Evolutionary conservation across 1,140 invertebrate species (phyloP).

Genomic region (Heliconius hermathena): DNA sequence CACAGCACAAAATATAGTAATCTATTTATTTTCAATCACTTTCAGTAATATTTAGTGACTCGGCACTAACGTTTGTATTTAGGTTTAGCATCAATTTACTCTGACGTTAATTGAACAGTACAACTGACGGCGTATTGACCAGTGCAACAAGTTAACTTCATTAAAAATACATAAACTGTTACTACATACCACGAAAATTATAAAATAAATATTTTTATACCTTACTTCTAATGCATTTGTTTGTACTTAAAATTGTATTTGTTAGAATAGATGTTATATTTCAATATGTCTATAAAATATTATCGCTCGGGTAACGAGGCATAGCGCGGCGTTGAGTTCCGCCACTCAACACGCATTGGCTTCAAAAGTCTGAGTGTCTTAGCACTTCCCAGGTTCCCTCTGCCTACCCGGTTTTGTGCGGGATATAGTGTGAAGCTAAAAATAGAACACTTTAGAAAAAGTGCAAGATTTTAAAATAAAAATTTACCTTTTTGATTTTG

Average conservation of each 20-base stretch:
- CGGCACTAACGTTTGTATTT: background rate
- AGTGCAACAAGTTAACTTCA: constrained; percentile 1
- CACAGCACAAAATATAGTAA: no score
- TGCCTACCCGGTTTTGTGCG: no score
- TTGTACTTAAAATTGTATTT: no score
- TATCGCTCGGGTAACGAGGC: background rate
- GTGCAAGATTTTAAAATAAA: background rate
- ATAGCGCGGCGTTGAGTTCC: no score
- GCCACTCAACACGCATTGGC: no score
- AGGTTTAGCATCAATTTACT: background rate
- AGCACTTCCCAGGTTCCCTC: no score
- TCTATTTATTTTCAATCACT: background rate
- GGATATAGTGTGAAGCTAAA: no score
- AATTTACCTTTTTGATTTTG: background rate
- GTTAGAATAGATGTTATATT: background rate
- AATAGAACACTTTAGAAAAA: no score
- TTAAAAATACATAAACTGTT: background rate
- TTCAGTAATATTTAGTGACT: background rate
- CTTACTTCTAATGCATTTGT: no score
- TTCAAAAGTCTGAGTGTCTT: no score
- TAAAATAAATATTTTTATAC: no score
- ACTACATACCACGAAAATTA: no score
- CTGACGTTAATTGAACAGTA: background rate
- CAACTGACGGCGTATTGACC: background rate
- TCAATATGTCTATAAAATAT: background rate